Base-by-base conservation (phyloP, 2,888 invertebrate species). In the Papilio demoleus region DNA sequence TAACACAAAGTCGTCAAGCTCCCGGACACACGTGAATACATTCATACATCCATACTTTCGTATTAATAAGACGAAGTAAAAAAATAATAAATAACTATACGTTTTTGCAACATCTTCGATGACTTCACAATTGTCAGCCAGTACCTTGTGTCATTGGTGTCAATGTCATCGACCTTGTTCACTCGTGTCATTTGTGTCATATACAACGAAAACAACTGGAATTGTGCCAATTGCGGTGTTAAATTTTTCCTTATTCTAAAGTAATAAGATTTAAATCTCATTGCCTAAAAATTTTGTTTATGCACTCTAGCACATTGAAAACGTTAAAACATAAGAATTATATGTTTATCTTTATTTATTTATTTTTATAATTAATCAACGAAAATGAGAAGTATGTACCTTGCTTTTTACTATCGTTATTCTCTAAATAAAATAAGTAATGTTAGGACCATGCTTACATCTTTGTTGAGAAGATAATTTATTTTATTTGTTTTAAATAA, bases 91-190 rank as follows among this genome's bases (percentile, higher is more conserved):
- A 27, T 53, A 0, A 45, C 0, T 19, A 9, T 45, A n/a, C n/a
- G 14, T 53, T 53, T n/a, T 53, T 27, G 27, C n/a, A 53, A 50
- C 47, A 24, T 53, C 53, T 53, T 53, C 27, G 27, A 53, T 53
- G 53, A 53, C 53, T n/a, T 53, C 53, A 27, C n/a, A 27, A 17
- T 12, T 24, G 47, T 47, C 24, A 14, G 27, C 8, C 24, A 12
- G n/a, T 38, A 34, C 53, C 27, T 53, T 40, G 27, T 34, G 24
- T 65, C 68, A 71, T 65, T 70, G 67, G 58, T 72, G 73, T 70
- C 74, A 73, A 71, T 74, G 74, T 70, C 70, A 70, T 66, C 68
- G 58, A 72, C 72, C 72, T 69, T 71, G 42, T 24, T 59, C 31
- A 17, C 38, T 50, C 34, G 45, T 60, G 34, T 61, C 50, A 50